Evolutionary conservation across 2,797 vertebrate genomes (phyloP), one percentile per base, ranked within the genome.

Genomic region (Thunnus albacares): DNA sequence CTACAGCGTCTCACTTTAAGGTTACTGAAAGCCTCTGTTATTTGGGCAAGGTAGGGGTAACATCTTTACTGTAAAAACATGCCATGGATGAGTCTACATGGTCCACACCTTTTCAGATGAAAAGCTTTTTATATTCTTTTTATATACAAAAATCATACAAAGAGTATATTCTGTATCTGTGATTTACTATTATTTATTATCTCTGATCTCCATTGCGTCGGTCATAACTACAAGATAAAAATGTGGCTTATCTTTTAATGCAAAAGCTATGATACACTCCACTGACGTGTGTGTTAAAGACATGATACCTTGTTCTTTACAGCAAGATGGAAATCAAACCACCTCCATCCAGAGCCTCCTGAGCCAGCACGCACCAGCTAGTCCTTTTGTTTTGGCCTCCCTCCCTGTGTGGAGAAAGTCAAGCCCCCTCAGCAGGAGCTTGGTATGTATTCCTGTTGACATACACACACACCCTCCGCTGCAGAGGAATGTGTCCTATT

Each of bases 401-500:
- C 78, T 82, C 73, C 77, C 80, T 71, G 58, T 68, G 79, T 80
- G 80, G 82, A 85, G 86, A 83, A 67, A 91, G 86, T 87, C 87
- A 89, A 71, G 78, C 85, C 84, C 87, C 89, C 83, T 90, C 83
- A 87, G 85, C 86, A 84, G 85, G 87, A 87, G 80, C 79, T 81
- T 88, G 85, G 89, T 90, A 89, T 88, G 87, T 84, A 88, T 89
- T 88, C 79, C 80, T 91, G 89, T 90, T 88, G 81, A 90, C 90
- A 91, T 35, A 88, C 81, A 86, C 87, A 88, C 79, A 84, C 77
- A 72, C 76, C 72, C 77, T 28, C 74, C 33, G 49, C 82, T 86
- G 79, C 82, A 83, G 81, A 92, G 89, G 93, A 94, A 93, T 94
- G 92, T 81, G 87, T 89, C 89, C 92, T 91, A 87, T 89, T 89